Base-by-base conservation (phyloP, 2,888 invertebrate genomes). In the Sabatieria punctata region DNA sequence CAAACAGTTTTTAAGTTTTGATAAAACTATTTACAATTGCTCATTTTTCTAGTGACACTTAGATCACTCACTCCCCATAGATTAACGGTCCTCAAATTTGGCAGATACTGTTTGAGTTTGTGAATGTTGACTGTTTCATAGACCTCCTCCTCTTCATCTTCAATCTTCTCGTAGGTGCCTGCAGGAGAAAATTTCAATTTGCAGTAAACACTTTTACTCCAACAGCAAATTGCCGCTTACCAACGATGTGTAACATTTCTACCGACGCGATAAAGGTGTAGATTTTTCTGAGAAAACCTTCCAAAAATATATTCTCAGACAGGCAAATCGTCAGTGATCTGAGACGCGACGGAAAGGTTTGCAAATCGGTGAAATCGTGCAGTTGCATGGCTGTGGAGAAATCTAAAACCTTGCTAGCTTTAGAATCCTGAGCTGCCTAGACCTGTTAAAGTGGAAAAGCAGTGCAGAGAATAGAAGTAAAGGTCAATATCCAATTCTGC, bases 211-310 rank as follows among this genome's bases (percentile, higher is more conserved):
- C n/a, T n/a, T n/a, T n/a, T n/a, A n/a, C n/a, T n/a, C n/a, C n/a
- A n/a, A n/a, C n/a, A n/a, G n/a, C n/a, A 45, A 30, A 33, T 50
- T 46, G 39, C 37, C 21, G 23, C 60, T 60, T 54, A 82, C 85
- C 97, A 63, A 99, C 85, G 46, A 99, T 75, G 71, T 97, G 97
- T 45, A 99, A 73, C 46, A 89, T 84, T 73, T 97, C 91, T 48
- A 99, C 71, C 2, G 95, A 95, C 56, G 95, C 95, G 62, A 99
- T 89, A 63, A 95, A 97, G 68, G 95, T 95, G 70, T 97, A 97
- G 53, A 97, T 97, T 71, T 97, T 91, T 55, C 97, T 73, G 89
- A 99, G 93, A 67, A 99, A 97, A 15, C 97, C 97, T 85, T 99
- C 97, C n/a, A n/a, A n/a, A n/a, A n/a, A n/a, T n/a, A n/a, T n/a